A percentile compares a stretch with the other conserved stretches of the same genome.
phyloP scores from a whole-genome alignment of 2,888 invertebrate genomes.

The Tigriopus californicus region DNA sequence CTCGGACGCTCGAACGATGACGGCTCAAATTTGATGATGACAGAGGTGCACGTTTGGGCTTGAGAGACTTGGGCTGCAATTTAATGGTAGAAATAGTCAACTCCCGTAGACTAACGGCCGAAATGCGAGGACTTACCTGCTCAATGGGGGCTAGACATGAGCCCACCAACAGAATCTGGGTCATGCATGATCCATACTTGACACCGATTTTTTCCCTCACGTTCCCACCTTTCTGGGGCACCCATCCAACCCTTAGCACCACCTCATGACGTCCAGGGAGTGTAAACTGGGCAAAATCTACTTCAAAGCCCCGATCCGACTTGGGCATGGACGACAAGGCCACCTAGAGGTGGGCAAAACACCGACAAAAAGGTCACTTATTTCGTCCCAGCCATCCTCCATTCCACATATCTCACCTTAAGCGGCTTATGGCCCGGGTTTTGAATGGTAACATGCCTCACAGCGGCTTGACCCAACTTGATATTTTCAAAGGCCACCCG shows the following conservation, averaged over 20 bases:
- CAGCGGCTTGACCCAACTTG: not conserved
- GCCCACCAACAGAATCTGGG: not conserved
- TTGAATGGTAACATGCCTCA: not conserved
- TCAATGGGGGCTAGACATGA: not conserved
- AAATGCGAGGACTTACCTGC: no score
- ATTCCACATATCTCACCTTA: not conserved
- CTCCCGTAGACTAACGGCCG: no score
- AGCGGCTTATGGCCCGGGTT: not conserved
- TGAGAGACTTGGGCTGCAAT: not conserved
- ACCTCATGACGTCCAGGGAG: not conserved
- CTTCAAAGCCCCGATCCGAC: slow-evolving; percentile 4
- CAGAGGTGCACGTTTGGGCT: not conserved
- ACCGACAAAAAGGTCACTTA: not conserved
- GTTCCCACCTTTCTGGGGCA: not conserved
- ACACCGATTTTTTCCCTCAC: not conserved
- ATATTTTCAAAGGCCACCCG: not conserved
- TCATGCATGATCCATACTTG: not conserved
- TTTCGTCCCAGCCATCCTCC: not conserved
- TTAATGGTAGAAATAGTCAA: not conserved
- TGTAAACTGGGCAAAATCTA: not conserved
- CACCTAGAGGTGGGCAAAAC: not conserved
- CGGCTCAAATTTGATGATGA: no score
- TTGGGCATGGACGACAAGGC: slow-evolving; percentile 1
- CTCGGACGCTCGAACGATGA: no score
- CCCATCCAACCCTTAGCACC: not conserved